Conservation (phyloP, 2,888 invertebrate species). For the Cerastis leucographa region DNA sequence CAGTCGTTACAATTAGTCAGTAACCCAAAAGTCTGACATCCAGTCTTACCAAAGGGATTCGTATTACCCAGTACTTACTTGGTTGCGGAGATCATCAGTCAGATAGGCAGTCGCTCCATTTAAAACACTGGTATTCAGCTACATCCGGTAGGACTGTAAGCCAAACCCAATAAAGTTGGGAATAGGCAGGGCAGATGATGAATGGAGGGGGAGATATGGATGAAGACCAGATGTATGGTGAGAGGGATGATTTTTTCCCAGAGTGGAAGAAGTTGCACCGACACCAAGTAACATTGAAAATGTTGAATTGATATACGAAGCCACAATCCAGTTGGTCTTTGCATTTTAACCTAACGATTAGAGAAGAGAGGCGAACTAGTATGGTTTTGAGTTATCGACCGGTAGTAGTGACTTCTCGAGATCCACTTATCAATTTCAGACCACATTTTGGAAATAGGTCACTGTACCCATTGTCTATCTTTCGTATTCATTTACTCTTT, state of each 20-base stretch:
- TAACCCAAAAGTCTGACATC: too few relatives aligned
- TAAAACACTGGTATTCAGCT: too few relatives aligned
- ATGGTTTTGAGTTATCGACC: background rate
- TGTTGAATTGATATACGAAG: background rate
- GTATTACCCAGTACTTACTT: too few relatives aligned
- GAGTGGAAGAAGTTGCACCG: background rate
- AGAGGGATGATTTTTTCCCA: background rate
- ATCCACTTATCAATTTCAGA: background rate
- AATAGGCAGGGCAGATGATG: background rate
- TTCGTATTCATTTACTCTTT: background rate
- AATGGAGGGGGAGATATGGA: background rate
- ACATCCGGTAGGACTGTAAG: too few relatives aligned
- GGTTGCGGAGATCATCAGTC: too few relatives aligned
- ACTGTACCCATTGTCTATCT: fast-evolving
- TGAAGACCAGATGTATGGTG: background rate
- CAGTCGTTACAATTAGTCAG: too few relatives aligned
- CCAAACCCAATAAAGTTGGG: too few relatives aligned
- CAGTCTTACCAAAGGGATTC: too few relatives aligned
- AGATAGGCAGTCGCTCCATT: too few relatives aligned
- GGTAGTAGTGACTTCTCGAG: background rate
- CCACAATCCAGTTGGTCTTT: background rate
- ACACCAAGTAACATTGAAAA: background rate
- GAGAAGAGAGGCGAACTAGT: background rate
- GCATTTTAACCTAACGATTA: background rate
- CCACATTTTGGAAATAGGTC: background rate